phyloP scores from a whole-genome alignment of 2,888 invertebrate genomes.

The Conus canariensis region DNA sequence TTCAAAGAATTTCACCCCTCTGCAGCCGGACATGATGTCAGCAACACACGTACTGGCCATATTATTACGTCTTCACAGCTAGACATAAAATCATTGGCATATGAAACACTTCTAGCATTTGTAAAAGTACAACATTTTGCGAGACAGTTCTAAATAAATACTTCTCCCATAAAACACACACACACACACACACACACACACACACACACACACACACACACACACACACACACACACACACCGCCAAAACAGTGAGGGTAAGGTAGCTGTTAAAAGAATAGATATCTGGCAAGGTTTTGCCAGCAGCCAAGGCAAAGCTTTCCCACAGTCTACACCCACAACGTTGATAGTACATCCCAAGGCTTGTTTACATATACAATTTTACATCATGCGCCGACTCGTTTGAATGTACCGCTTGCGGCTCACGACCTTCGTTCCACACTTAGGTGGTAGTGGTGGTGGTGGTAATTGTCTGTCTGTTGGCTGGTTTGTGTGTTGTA shows the following conservation, averaged over 20 bases:
- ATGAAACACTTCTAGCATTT: too few species aligned
- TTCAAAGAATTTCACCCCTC: background rate
- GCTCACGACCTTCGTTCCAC: too few species aligned
- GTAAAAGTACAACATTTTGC: background rate
- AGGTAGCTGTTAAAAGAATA: background rate
- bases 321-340: background rate
- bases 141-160: background rate
- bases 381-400: background rate
- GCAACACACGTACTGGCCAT: background rate
- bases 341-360: too few species aligned
- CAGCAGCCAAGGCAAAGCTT: background rate
- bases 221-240: too few species aligned
- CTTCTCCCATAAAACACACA: background rate
- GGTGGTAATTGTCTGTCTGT: too few species aligned
- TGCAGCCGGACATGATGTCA: background rate
- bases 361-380: background rate
- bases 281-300: background rate
- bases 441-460: too few species aligned
- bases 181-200: background rate
- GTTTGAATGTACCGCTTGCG: too few species aligned
- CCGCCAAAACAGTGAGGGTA: too few species aligned
- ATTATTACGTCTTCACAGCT: too few species aligned
- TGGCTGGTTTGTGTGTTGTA: too few species aligned
- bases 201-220: background rate
- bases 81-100: too few species aligned